Base-by-base conservation (phyloP, 2,888 invertebrate genomes). In the Lochmaea crataegi region DNA sequence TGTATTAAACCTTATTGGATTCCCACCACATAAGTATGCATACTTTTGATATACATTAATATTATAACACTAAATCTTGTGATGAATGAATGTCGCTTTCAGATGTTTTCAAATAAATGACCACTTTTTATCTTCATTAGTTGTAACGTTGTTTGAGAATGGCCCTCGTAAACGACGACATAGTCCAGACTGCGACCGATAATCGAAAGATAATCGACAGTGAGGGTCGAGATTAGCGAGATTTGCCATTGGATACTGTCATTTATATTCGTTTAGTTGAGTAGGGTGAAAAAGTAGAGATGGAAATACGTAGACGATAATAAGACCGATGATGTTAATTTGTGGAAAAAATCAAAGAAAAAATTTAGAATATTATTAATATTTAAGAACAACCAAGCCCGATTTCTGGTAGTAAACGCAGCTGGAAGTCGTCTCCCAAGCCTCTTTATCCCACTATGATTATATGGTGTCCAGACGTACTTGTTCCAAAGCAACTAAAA, bases 241-340 rank as follows among this genome's bases (percentile, higher is more conserved):
- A 86, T 85, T 85, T 84, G 82, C 82, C 83, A 85, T 85, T 84
- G 84, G 85, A 85, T 85, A 84, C 83, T 83, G 84, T 85, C 85
- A 85, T 85, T 85, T 85, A 85, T 85, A 84, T 85, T 85, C 85
- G 85, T 85, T 85, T 85, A 84, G 82, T 60, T 42, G 53, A 56
- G 56, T 57, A 65, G 71, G 71, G 71, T 64, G 45, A 12, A 53
- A 57, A 6, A 16, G 2, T 63, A 63, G 69, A 69, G 69, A 53
- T 69, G 69, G 64, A 57, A 53, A 32, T n/a, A 3, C 9, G n/a
- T 9, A 16, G 5, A 16, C 2, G 10, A 5, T 53, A 9, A 18
- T 18, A 53, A 6, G 6, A 32, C 5, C 32, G 12, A 45, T 45
- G 11, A 45, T 45, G 45, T 45, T 45, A 45, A 7, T 7, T 6